phyloP scores from a whole-genome alignment of 2,888 invertebrate genomes.

The Ditylenchus weischeri region DNA sequence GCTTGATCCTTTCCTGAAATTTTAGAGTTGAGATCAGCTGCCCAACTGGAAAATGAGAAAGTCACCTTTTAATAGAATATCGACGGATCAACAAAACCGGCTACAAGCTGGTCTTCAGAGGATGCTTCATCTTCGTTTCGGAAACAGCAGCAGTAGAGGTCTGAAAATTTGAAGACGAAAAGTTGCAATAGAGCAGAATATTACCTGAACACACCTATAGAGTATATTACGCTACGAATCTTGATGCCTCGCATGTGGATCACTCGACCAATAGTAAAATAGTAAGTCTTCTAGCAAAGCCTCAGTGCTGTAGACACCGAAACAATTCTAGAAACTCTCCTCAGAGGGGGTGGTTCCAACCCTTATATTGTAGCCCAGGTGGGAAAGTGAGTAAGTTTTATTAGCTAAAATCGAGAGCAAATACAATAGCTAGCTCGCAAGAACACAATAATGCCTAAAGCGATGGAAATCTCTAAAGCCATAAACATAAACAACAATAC shows the following conservation, averaged over 20 bases:
- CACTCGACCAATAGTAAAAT: too few relatives aligned
- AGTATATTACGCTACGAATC: slow-evolving; percentile 14
- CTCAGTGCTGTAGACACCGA: too few relatives aligned
- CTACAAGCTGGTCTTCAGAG: slow-evolving; percentile 15
- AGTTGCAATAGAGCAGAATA: background rate
- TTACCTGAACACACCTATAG: slow-evolving; percentile 20
- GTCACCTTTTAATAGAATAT: slow-evolving; percentile 24
- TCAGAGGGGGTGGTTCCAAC: too few relatives aligned
- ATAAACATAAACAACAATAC: too few relatives aligned
- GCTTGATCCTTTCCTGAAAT: slow-evolving; percentile 15
- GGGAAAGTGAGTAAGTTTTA: too few relatives aligned
- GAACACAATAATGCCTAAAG: too few relatives aligned
- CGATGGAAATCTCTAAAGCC: too few relatives aligned
- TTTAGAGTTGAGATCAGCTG: background rate
- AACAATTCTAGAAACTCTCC: too few relatives aligned
- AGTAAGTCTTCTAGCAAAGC: too few relatives aligned
- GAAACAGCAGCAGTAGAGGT: slow-evolving; percentile 10
- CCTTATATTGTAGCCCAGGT: too few relatives aligned
- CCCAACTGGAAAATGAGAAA: background rate
- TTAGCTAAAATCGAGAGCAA: too few relatives aligned
- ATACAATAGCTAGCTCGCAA: too few relatives aligned
- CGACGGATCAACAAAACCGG: slow-evolving; percentile 24
- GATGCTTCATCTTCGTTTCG: slow-evolving; percentile 5
- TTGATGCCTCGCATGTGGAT: slow-evolving; percentile 3
- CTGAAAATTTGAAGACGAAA: slow-evolving; percentile 7